phyloP scores from a whole-genome alignment of 2,113 vertebrate genomes.

The Hepsetus odoe region DNA sequence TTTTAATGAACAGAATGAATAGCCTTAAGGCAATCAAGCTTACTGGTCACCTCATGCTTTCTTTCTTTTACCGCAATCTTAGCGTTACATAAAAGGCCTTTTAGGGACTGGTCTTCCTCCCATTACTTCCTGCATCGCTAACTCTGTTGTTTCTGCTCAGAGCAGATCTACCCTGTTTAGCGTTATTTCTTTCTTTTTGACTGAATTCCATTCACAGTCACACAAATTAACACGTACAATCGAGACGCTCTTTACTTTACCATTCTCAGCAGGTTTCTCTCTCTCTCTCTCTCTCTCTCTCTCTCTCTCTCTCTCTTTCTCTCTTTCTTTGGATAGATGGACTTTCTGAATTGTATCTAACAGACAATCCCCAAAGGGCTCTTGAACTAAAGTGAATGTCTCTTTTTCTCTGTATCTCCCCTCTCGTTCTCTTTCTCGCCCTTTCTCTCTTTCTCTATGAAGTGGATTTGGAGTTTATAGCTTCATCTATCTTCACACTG shows the following conservation, averaged over 20 bases:
- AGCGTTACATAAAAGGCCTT: neutral
- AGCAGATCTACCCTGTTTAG: neutral
- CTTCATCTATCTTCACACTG: slow-evolving; percentile 15
- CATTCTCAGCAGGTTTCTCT: neutral
- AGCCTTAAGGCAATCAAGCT: too few species aligned
- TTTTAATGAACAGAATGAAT: too few species aligned
- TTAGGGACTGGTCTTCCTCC: neutral
- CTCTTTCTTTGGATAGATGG: slow-evolving; percentile 15
- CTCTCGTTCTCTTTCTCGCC: neutral
- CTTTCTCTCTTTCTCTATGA: neutral
- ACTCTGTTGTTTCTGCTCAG: slow-evolving; percentile 16
- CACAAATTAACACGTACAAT: neutral
- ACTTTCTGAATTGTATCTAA: slow-evolving; percentile 8
- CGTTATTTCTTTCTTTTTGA: neutral
- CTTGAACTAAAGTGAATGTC: neutral
- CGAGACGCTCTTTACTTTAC: neutral
- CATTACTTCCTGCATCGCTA: neutral
- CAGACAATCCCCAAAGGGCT: neutral
- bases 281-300: slow-evolving; percentile 16
- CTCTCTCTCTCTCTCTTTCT: slow-evolving; percentile 38
- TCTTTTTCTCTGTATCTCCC: neutral
- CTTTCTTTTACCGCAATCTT: neutral
- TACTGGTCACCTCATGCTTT: neutral
- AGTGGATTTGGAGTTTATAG: neutral
- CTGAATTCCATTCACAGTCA: neutral